Conservation (phyloP, 2,888 invertebrate species). For the Neoascia interrupta region DNA sequence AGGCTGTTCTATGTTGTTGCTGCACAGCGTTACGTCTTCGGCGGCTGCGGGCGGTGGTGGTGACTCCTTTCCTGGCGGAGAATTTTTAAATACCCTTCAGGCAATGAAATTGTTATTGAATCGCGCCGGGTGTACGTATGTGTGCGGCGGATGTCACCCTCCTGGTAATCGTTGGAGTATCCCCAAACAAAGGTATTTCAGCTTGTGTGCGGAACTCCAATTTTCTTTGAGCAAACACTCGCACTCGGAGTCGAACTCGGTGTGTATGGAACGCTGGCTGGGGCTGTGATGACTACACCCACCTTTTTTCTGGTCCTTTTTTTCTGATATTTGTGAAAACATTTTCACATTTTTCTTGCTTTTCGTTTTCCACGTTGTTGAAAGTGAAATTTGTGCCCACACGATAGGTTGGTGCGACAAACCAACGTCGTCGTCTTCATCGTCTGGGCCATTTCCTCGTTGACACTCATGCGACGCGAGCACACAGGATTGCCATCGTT, state of each 20-base stretch:
- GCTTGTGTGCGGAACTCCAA: conserved; percentile 37
- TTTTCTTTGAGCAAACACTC: conserved; percentile 63
- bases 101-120: conserved; percentile 66
- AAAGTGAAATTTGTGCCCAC: conserved; percentile 61
- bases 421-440: conserved; percentile 20
- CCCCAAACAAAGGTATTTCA: conserved; percentile 48
- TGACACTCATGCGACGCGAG: conserved; percentile 40
- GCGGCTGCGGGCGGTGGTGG: not conserved
- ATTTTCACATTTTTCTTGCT: not conserved
- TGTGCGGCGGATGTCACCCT: conserved; percentile 28
- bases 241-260: too few relatives aligned
- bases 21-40: conserved; percentile 8
- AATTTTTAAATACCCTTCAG: conserved; percentile 68
- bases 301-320: not conserved
- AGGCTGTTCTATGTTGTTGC: not conserved
- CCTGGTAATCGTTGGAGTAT: conserved; percentile 26
- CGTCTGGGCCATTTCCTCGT: conserved; percentile 67
- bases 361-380: conserved; percentile 9
- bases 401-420: conserved; percentile 14
- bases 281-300: conserved; percentile 1
- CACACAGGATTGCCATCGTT: conserved; percentile 20
- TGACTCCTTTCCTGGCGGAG: conserved; percentile 29
- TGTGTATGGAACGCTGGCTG: conserved; percentile 1
- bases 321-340: not conserved
- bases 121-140: conserved; percentile 9